Evolutionary conservation across 2,888 invertebrate genomes (phyloP).

Genomic region (Entomobrya multifasciata): DNA sequence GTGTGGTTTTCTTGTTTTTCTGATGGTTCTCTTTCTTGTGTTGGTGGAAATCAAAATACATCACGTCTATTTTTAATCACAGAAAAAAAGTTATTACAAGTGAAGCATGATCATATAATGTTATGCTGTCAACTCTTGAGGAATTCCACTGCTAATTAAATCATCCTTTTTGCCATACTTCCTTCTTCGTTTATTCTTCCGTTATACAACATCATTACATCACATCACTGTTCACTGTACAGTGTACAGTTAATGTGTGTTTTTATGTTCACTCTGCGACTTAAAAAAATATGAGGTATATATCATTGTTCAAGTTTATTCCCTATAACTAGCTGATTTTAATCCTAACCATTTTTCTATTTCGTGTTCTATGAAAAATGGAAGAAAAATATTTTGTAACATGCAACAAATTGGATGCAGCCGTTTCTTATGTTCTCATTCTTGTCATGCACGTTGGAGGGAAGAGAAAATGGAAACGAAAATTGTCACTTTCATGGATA

Average conservation of each 20-base stretch:
- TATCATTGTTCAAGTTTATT: too few relatives aligned
- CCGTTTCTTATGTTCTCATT: slow-evolving; percentile 23
- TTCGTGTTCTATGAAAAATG: slow-evolving; percentile 39
- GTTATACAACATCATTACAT: too few relatives aligned
- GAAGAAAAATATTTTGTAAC: slow-evolving; percentile 26
- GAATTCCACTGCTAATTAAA: slow-evolving; percentile 59
- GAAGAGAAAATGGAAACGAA: slow-evolving; percentile 9
- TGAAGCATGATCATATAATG: slow-evolving; percentile 51
- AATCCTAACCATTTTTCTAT: slow-evolving; percentile 21
- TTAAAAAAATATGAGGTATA: too few relatives aligned
- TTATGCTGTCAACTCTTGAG: slow-evolving; percentile 51
- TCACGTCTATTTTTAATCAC: slow-evolving; percentile 36
- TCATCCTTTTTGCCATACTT: slow-evolving; percentile 32
- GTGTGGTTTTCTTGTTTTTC: neutral
- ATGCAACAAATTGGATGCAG: slow-evolving; percentile 53
- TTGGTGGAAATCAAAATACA: neutral
- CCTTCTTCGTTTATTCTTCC: neutral
- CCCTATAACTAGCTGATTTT: neutral
- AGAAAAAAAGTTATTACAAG: slow-evolving; percentile 53
- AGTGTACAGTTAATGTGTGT: too few relatives aligned
- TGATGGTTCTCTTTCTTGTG: too few relatives aligned
- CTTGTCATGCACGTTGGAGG: slow-evolving; percentile 5
- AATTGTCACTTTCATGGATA: slow-evolving; percentile 46
- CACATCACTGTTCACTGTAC: too few relatives aligned
- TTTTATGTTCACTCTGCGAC: too few relatives aligned